Conservation (phyloP, 2,888 invertebrate genomes). For the Pollenia griseotomentosa region DNA sequence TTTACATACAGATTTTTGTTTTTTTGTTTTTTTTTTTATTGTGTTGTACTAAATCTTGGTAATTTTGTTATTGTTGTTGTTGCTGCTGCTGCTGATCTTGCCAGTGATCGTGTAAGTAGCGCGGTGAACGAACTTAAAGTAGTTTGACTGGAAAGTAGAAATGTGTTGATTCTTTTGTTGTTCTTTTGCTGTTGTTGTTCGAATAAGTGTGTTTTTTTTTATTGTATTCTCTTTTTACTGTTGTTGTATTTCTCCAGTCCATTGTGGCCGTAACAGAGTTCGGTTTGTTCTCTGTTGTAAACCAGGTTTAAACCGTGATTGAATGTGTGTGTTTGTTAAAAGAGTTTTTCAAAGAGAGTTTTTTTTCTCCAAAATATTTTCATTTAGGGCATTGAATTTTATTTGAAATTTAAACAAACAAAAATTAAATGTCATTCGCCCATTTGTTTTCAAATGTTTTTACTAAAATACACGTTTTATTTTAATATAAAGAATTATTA, state of each 20-base stretch:
- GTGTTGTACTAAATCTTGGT: slow-evolving; percentile 62
- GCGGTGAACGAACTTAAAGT: slow-evolving; percentile 84
- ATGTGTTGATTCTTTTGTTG: slow-evolving; percentile 50
- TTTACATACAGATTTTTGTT: slow-evolving; percentile 35
- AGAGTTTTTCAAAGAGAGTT: background rate
- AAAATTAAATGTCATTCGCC: slow-evolving; percentile 50
- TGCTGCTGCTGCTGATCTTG: slow-evolving; percentile 40
- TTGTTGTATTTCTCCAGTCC: slow-evolving; percentile 19
- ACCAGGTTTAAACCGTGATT: slow-evolving; percentile 22
- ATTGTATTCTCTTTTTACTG: slow-evolving; percentile 26
- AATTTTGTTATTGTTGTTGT: slow-evolving; percentile 22
- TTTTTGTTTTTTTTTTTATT: slow-evolving; percentile 66
- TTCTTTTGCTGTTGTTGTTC: slow-evolving; percentile 49
- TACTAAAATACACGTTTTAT: background rate
- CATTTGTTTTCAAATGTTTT: background rate
- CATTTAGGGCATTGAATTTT: background rate
- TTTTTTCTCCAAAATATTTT: background rate
- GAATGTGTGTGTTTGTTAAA: background rate
- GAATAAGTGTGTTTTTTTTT: slow-evolving; percentile 49
- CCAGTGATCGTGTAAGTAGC: slow-evolving; percentile 73
- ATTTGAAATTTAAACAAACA: background rate
- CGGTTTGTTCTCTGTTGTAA: slow-evolving; percentile 31
- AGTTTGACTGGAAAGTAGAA: slow-evolving; percentile 82
- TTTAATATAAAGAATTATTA: slow-evolving; percentile 12
- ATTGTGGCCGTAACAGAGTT: slow-evolving; percentile 53